Evolutionary conservation across 2,797 vertebrate genomes (phyloP).

Genomic region (Sebastes hubbsi): DNA sequence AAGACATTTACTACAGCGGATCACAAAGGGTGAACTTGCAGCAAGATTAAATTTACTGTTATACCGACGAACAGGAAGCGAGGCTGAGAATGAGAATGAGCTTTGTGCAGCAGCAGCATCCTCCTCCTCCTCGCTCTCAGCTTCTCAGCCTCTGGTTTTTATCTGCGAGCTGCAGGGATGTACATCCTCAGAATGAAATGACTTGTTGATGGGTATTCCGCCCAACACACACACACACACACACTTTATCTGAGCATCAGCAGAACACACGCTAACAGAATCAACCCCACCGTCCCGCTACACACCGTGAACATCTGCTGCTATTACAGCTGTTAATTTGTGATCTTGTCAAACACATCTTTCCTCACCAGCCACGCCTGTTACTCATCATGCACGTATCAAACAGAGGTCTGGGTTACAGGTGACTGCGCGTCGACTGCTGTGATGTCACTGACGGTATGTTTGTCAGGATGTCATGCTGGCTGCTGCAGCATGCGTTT

Average conservation of each 20-base stretch:
- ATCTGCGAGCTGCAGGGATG: slow-evolving; percentile 40
- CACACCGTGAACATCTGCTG: slow-evolving; percentile 35
- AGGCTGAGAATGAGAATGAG: slow-evolving; percentile 28
- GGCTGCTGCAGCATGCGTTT: not conserved
- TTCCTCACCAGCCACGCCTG: slow-evolving; percentile 46
- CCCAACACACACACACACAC: slow-evolving; percentile 23
- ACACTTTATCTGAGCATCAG: slow-evolving; percentile 62
- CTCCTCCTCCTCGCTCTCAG: not conserved
- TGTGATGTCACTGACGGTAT: slow-evolving; percentile 3
- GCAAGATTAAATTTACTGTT: slow-evolving; percentile 1
- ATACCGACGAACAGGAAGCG: not conserved
- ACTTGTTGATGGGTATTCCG: slow-evolving; percentile 64
- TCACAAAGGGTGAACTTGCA: slow-evolving; percentile 1
- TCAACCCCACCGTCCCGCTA: slow-evolving; percentile 30
- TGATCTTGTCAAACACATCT: slow-evolving; percentile 53
- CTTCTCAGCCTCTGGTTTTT: slow-evolving; percentile 18
- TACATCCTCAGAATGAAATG: slow-evolving; percentile 49
- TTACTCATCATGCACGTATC: slow-evolving; percentile 15
- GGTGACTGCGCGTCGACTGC: not conserved
- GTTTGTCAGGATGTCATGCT: not conserved
- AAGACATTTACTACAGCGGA: not conserved
- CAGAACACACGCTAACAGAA: slow-evolving; percentile 69
- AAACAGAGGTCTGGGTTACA: not conserved
- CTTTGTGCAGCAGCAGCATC: not conserved
- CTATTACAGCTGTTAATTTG: slow-evolving; percentile 52